Evolutionary conservation across 2,888 invertebrate genomes (phyloP), one percentile per base, ranked within the genome.

Genomic region (Microplitis manilae): DNA sequence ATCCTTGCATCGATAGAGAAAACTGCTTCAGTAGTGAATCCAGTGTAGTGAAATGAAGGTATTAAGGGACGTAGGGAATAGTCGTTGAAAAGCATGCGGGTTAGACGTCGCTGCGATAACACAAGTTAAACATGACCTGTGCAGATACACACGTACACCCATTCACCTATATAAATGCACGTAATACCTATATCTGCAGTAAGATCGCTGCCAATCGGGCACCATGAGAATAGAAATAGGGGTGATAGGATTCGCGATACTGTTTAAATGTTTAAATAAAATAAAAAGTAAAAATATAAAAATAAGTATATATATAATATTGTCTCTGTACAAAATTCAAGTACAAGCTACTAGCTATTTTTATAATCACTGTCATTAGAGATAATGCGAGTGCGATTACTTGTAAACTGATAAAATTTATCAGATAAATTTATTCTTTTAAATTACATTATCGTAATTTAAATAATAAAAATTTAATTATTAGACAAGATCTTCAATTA

Each of bases 1-100:
- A 30, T 30, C 4, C 30, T 30, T 30, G 9, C 50, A 8, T 50
- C 5, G 50, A 50, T 50, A 50, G 50, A 50, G 50, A 50, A 50
- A 50, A 50, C 50, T 50, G 50, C 50, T 50, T 13, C 50, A 50
- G 50, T 50, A 50, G 8, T 8, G 50, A 30, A 30, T 50, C 50
- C 13, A 50, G 9, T 50, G 50, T 13, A 50, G 50, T 13, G 50
- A 50, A 50, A 50, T 50, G 50, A 50, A 50, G 50, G 50, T 13
- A 50, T 50, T 50, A 50, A 50, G 50, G 50, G 50, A 50, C 50
- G 50, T 50, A 13, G 50, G 50, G 50, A 50, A 50, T 50, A 50
- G 50, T 50, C 50, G 50, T 50, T 50, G 50, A 50, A 50, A 50
- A 50, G 50, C 50, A 50, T 50, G 50, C 50, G 50, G 50, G 50